Conservation (phyloP, 2,888 invertebrate genomes). For the Drosophila stalkeri region DNA sequence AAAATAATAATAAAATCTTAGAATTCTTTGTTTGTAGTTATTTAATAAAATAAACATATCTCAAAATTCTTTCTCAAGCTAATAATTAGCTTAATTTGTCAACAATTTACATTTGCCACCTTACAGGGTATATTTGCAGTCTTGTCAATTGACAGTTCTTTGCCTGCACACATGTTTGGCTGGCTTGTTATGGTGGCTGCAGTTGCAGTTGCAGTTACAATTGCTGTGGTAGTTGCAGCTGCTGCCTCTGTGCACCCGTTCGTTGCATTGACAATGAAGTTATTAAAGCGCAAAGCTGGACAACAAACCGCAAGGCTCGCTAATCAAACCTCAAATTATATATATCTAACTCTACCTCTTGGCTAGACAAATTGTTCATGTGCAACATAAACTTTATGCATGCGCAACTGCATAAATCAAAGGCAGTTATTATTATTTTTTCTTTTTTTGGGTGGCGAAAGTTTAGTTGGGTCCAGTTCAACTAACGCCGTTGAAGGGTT, state of each 20-base stretch:
- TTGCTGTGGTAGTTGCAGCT: conserved; percentile 19
- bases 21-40: no score
- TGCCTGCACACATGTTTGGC: conserved; percentile 10
- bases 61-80: no score
- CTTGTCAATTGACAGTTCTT: background rate
- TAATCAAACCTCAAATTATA: conserved; percentile 31
- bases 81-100: background rate
- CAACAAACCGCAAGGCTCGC: conserved; percentile 51
- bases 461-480: conserved; percentile 1
- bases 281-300: conserved; percentile 73
- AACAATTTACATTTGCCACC: background rate
- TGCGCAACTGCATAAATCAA: conserved; percentile 33
- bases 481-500: conserved; percentile 1
- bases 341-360: conserved; percentile 5
- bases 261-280: conserved; percentile 79
- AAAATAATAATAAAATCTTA: no score
- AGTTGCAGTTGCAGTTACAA: conserved; percentile 10
- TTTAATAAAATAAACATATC: no score
- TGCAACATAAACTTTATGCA: conserved; percentile 36
- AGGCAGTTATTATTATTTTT: background rate
- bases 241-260: conserved; percentile 50
- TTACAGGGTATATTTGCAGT: conserved; percentile 24
- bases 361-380: conserved; percentile 34
- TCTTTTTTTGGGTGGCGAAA: conserved; percentile 6
- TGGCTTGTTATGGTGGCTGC: conserved; percentile 23